Evolutionary conservation across 2,113 vertebrate genomes (phyloP).

Genomic region (Gallinago jamesoni): DNA sequence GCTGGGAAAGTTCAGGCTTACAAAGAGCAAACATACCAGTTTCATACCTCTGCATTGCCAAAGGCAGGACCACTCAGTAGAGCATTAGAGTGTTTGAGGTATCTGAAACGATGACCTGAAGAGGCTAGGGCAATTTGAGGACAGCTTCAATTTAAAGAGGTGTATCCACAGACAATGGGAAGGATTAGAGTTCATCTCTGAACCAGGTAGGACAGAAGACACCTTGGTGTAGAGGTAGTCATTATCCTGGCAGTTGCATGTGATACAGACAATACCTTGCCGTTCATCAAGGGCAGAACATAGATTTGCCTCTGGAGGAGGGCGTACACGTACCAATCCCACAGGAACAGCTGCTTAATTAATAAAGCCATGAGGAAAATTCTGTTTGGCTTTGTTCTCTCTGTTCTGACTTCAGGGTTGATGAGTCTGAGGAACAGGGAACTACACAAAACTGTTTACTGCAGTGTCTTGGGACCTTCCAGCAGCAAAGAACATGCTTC

Average conservation of each 20-base stretch:
- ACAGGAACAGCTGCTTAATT: not conserved
- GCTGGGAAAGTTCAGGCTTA: not conserved
- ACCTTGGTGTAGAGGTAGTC: not conserved
- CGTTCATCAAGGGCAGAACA: not conserved
- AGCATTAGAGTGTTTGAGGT: not conserved
- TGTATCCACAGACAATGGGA: not conserved
- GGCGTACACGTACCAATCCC: not conserved
- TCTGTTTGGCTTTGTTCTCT: not conserved
- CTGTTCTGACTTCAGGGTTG: not conserved
- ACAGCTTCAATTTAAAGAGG: not conserved
- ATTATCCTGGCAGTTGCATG: not conserved
- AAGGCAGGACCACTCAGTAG: not conserved
- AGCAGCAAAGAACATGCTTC: not conserved
- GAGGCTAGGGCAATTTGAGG: not conserved
- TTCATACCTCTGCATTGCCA: not conserved
- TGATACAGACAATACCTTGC: not conserved
- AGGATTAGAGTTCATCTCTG: not conserved
- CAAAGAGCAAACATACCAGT: not conserved
- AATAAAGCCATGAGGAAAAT: not conserved
- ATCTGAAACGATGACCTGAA: not conserved
- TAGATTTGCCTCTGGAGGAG: not conserved
- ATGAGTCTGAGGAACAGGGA: not conserved
- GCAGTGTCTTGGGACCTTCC: not conserved
- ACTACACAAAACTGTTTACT: not conserved
- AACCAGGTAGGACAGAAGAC: not conserved